Percentiles rank a stretch among this genome's conserved stretches.
phyloP scores from a whole-genome alignment of 1,140 invertebrate genomes.

The Condylostylus longicornis region DNA sequence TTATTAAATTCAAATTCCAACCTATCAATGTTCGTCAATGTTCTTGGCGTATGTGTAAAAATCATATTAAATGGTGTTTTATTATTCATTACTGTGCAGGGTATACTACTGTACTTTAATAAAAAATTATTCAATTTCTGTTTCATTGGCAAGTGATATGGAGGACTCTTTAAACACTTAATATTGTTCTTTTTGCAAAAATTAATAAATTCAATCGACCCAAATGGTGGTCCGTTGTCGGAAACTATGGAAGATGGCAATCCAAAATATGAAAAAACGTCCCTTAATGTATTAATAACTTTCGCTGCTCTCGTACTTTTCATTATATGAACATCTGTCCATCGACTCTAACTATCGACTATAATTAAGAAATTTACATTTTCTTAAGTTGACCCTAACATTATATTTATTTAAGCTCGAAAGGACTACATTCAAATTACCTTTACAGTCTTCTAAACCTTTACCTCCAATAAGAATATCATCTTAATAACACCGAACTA shows the following conservation, averaged over 20 bases:
- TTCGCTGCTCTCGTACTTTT: not conserved
- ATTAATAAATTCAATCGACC: conserved; percentile 2
- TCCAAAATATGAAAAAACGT: conserved; percentile 2
- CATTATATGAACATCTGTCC: conserved; percentile 4
- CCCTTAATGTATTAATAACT: conserved; percentile 1
- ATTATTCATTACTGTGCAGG: not conserved
- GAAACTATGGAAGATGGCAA: conserved; percentile 1
- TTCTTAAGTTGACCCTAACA: conserved; percentile 20
- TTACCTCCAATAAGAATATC: conserved; percentile 6
- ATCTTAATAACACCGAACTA: conserved; percentile 3
- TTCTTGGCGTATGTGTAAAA: conserved; percentile 5
- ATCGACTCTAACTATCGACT: conserved; percentile 6
- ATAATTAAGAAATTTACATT: conserved; percentile 12
- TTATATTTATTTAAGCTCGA: conserved; percentile 1
- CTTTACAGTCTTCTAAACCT: conserved; percentile 1
- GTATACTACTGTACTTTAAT: conserved; percentile 5
- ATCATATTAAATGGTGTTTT: conserved; percentile 2
- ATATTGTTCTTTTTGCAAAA: conserved; percentile 4
- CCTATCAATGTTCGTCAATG: no score
- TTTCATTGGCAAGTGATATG: conserved; percentile 3
- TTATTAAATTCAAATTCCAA: no score
- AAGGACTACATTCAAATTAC: conserved; percentile 1
- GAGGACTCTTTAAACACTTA: not conserved
- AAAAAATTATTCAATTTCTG: conserved; percentile 7
- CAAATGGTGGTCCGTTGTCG: conserved; percentile 7